Percentiles rank a stretch among this genome's conserved stretches.
Evolutionary conservation across 2,888 invertebrate genomes (phyloP).

Genomic region (Phortica magna): DNA sequence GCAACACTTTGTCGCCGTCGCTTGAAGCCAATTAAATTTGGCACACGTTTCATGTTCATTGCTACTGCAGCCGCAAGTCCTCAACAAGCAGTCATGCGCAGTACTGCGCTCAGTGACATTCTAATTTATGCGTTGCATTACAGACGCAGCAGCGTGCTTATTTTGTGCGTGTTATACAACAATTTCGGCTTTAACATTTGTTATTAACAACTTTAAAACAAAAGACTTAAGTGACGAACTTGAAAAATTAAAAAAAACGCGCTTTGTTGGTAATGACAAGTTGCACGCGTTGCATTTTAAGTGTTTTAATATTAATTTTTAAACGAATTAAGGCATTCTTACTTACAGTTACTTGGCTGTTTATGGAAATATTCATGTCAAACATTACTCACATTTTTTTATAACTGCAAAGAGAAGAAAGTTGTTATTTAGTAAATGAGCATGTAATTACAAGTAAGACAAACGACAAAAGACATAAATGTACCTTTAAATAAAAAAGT

Average conservation of each 20-base stretch:
- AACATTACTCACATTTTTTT: too few relatives aligned
- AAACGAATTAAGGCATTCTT: not conserved
- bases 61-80: not conserved
- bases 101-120: conserved; percentile 2
- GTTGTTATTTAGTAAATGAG: not conserved
- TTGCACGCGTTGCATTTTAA: too few relatives aligned
- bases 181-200: not conserved
- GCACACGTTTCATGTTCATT: not conserved
- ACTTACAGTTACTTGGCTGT: not conserved
- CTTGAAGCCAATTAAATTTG: conserved; percentile 7
- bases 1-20: not conserved
- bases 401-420: not conserved
- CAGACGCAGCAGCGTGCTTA: not conserved
- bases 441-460: not conserved
- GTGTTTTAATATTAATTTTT: too few relatives aligned
- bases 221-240: conserved; percentile 60
- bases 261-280: too few relatives aligned
- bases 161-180: not conserved
- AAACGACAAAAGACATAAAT: not conserved
- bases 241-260: not conserved
- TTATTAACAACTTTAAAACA: conserved; percentile 39
- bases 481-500: not conserved
- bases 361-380: too few relatives aligned
- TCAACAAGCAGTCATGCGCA: not conserved
- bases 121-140: conserved; percentile 15